phyloP scores from a whole-genome alignment of 2,113 vertebrate genomes.

The Dasyornis broadbenti region DNA sequence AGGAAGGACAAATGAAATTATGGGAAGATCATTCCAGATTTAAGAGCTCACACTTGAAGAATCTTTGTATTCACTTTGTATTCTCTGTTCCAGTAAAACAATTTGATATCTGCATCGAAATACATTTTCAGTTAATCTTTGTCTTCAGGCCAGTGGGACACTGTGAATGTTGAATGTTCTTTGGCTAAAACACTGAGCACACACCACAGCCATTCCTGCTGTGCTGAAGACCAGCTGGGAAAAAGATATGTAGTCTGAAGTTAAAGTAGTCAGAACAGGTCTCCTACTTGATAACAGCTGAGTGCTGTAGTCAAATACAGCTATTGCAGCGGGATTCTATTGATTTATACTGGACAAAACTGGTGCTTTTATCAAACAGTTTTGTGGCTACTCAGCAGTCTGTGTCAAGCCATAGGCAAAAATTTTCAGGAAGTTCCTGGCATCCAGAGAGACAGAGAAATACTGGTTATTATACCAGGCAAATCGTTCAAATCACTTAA shows the following conservation, averaged over 20 bases:
- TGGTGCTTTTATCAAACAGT: conserved; percentile 54
- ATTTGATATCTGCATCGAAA: neutral
- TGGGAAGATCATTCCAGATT: neutral
- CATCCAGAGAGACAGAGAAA: conserved; percentile 54
- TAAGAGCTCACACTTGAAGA: neutral
- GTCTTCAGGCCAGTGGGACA: neutral
- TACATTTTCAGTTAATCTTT: neutral
- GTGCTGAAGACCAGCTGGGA: conserved; percentile 36
- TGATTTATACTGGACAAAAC: conserved; percentile 63
- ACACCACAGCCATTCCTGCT: neutral
- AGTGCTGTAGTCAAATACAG: conserved; percentile 23
- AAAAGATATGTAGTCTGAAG: conserved; percentile 5
- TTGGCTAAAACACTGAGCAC: conserved; percentile 32
- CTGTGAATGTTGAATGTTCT: neutral
- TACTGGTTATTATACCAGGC: conserved; percentile 59
- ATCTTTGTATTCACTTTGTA: neutral
- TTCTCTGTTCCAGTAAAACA: neutral
- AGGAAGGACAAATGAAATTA: neutral
- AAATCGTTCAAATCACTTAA: conserved; percentile 68
- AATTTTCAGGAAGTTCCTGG: conserved; percentile 63
- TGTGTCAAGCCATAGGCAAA: conserved; percentile 49
- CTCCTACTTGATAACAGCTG: conserved; percentile 38
- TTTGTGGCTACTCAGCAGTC: conserved; percentile 63
- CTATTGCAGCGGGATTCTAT: conserved; percentile 31
- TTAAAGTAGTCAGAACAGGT: conserved; percentile 37